Evolutionary conservation across 1,140 invertebrate genomes (phyloP), one percentile per base, ranked within the genome.

Genomic region (Lamellibrachia luymesi): DNA sequence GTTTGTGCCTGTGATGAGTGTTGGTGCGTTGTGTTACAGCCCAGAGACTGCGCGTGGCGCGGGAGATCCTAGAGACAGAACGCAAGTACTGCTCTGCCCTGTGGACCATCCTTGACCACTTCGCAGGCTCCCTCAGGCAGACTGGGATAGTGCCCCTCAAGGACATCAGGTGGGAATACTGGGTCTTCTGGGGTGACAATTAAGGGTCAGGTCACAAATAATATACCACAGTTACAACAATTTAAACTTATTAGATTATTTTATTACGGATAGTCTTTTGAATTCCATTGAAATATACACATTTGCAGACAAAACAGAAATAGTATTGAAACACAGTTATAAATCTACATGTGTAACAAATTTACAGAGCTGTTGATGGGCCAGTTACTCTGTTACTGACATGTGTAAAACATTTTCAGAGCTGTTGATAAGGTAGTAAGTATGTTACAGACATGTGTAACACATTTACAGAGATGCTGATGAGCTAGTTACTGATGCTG

Each of bases 1-100:
- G n/a, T n/a, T n/a, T n/a, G 2, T 13, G 6, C 4, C 8, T 80
- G 17, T 80, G 25, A 17, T 80, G 13, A 4, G 4, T 52, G 10
- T 10, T 80, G 64, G 13, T 80, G 64, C 4, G 13, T 22, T 80
- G 5, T 80, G 6, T 80, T 80, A 22, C 64, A 92, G 95, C 93
- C 5, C 95, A 95, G 92, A 93, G 96, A 51, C 94, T 95, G 92
- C 94, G 95, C 92, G 95, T 96, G 17, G 95, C 95, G 1, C 93
- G 94, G 90, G 96, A 96, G 64, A 95, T 97, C 2, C 90, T 96
- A 7, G 96, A 96, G 91, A 95, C 96, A n/a, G 96, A 97, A 92
- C 95, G 95, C 93, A 96, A 96, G 27, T 97, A 97, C 94, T 96
- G 96, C 93, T 94, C 94, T 13, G 96, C 95, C 5, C 94, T 97